Evolutionary conservation across 2,888 invertebrate genomes (phyloP).

Genomic region (Cremastinae sp.): DNA sequence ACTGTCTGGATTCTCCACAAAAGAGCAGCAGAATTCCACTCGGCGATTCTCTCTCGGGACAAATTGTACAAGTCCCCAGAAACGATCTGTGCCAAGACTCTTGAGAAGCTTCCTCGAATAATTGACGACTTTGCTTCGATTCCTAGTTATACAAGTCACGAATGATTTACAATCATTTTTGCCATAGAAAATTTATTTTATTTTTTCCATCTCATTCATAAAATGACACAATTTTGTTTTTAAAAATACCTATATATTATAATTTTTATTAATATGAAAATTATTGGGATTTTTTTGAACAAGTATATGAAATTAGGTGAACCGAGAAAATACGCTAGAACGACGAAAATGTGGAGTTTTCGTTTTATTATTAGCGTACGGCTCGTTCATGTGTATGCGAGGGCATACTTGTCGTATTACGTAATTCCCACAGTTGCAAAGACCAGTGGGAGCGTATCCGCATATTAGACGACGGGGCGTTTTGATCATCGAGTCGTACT

Average conservation of each 20-base stretch:
- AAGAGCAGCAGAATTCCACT: constrained; percentile 36
- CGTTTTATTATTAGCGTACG: constrained; percentile 54
- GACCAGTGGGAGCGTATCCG: constrained; percentile 49
- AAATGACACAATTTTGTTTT: background rate
- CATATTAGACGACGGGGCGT: constrained; percentile 55
- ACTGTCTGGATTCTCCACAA: constrained; percentile 1
- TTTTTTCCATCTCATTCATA: background rate
- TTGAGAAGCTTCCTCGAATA: constrained; percentile 10
- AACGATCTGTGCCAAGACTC: constrained; percentile 41
- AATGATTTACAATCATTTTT: background rate
- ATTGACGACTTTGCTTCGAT: constrained; percentile 25
- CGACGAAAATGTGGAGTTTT: constrained; percentile 44
- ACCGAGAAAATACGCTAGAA: constrained; percentile 2
- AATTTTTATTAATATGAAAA: background rate
- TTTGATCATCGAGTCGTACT: constrained; percentile 46
- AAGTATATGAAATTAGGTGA: background rate
- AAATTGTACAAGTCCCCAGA: constrained; percentile 36
- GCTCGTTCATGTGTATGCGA: constrained; percentile 11
- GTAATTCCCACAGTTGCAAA: constrained; percentile 50
- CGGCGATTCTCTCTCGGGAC: constrained; percentile 33
- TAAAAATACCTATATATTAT: too few species aligned
- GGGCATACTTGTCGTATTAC: constrained; percentile 48
- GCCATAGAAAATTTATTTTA: background rate
- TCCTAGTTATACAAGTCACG: background rate
- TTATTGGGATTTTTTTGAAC: background rate